Evolutionary conservation across 2,888 invertebrate genomes (phyloP).

Genomic region (Arenicola marina): DNA sequence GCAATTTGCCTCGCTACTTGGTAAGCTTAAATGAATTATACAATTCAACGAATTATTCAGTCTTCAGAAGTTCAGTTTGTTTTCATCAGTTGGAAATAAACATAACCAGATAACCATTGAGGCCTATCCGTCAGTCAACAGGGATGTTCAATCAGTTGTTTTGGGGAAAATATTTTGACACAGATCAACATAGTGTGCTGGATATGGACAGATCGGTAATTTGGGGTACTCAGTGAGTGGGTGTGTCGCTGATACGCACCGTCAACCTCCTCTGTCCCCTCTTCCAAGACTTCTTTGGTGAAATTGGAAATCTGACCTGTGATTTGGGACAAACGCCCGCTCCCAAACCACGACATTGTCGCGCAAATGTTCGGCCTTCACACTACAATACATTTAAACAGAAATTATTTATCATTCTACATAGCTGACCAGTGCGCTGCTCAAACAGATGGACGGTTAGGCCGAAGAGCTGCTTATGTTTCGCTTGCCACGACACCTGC

Average conservation of each 20-base stretch:
- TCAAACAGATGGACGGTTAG: not conserved
- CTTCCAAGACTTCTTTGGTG: constrained; percentile 86
- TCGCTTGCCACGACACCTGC: not conserved
- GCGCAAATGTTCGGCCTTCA: too few relatives aligned
- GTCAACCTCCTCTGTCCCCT: constrained; percentile 70
- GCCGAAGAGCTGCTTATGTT: not conserved
- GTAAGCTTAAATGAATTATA: too few relatives aligned
- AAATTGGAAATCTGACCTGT: constrained; percentile 85
- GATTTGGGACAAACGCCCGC: constrained; percentile 66
- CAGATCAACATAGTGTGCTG: not conserved
- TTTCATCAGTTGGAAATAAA: too few relatives aligned
- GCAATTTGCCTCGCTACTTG: too few relatives aligned
- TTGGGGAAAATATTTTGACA: not conserved
- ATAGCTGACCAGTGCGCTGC: too few relatives aligned
- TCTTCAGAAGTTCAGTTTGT: too few relatives aligned
- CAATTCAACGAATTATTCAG: too few relatives aligned
- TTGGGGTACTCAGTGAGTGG: not conserved
- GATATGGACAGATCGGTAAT: not conserved
- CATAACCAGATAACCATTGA: too few relatives aligned
- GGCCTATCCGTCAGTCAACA: too few relatives aligned
- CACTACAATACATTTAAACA: too few relatives aligned
- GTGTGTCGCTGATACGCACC: constrained; percentile 62
- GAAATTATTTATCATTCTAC: too few relatives aligned
- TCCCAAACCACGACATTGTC: constrained; percentile 62
- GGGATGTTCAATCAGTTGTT: too few relatives aligned